These are phyloP conservation scores for Wasmannia auropunctata DNA, from an alignment of 1,140 invertebrate genomes.

Conservation along the genomic window DNA sequence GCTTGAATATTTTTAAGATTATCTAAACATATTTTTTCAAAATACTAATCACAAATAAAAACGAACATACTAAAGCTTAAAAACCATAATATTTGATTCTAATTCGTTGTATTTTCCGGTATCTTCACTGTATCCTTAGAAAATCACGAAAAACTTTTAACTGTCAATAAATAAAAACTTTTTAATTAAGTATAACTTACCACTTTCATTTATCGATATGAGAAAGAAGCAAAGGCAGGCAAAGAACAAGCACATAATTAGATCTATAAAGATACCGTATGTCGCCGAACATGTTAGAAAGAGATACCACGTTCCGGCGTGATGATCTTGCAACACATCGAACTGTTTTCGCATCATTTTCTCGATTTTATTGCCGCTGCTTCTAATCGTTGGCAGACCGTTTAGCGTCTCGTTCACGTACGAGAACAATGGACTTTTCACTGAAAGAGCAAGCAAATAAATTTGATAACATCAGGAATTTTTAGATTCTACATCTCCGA, in stretches of 20 bases:
- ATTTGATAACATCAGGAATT: background rate
- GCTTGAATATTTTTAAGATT: background rate
- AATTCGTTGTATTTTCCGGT: too few relatives aligned
- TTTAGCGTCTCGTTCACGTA: conserved; percentile 92
- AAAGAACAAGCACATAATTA: conserved; percentile 74
- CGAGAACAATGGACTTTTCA: conserved; percentile 92
- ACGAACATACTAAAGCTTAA: background rate
- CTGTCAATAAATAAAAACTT: background rate
- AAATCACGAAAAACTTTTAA: background rate
- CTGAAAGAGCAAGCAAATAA: conserved; percentile 81
- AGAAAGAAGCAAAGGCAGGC: conserved; percentile 80
- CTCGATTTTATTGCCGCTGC: conserved; percentile 87
- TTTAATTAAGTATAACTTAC: conserved; percentile 60
- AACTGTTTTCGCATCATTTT: conserved; percentile 90
- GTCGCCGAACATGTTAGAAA: conserved; percentile 86
- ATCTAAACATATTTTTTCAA: background rate
- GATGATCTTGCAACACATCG: conserved; percentile 88
- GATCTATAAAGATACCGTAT: conserved; percentile 84
- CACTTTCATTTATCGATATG: conserved; percentile 77
- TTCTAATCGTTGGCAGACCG: conserved; percentile 93
- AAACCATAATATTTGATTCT: conserved; percentile 79
- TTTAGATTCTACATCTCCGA: background rate
- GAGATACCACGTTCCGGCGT: conserved; percentile 88
- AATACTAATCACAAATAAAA: background rate
- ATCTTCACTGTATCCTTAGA: conserved; percentile 86